Conservation (phyloP, 1,140 invertebrate genomes). For the Bombus impatiens region DNA sequence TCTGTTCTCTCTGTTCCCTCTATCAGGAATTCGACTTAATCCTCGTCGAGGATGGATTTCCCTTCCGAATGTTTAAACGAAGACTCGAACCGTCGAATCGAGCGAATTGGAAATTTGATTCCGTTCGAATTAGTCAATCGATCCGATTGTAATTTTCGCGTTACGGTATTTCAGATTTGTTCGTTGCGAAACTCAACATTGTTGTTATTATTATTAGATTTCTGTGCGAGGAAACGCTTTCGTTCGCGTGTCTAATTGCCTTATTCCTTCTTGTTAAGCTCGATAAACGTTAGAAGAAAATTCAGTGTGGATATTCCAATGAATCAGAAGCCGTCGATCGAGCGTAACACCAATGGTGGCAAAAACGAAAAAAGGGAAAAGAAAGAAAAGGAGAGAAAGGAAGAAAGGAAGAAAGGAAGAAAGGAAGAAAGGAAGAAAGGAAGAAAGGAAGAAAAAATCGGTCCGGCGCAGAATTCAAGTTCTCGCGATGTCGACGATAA, state of each 20-base stretch:
- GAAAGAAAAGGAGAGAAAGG: not conserved
- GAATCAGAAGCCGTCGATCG: not conserved
- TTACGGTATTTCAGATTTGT: not conserved
- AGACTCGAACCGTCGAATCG: not conserved
- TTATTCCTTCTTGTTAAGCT: too few species aligned
- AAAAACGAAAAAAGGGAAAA: too few species aligned
- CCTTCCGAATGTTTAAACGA: not conserved
- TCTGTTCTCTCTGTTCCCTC: not conserved
- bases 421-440: too few species aligned
- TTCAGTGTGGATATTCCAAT: too few species aligned
- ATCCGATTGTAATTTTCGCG: not conserved
- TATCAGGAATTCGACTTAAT: not conserved
- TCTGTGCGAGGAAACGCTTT: too few species aligned
- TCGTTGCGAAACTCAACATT: too few species aligned
- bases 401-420: not conserved
- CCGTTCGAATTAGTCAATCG: not conserved
- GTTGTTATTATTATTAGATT: too few species aligned
- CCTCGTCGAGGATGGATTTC: not conserved
- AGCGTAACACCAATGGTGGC: not conserved
- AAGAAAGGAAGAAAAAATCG: too few species aligned
- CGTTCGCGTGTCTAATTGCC: too few species aligned
- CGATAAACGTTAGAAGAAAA: too few species aligned
- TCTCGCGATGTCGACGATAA: constrained; percentile 40
- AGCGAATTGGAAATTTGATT: not conserved
- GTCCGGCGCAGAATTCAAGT: constrained; percentile 12